Evolutionary conservation across 1,140 invertebrate species (phyloP), one percentile per base, ranked within the genome.

Genomic region (Orchesella cincta): DNA sequence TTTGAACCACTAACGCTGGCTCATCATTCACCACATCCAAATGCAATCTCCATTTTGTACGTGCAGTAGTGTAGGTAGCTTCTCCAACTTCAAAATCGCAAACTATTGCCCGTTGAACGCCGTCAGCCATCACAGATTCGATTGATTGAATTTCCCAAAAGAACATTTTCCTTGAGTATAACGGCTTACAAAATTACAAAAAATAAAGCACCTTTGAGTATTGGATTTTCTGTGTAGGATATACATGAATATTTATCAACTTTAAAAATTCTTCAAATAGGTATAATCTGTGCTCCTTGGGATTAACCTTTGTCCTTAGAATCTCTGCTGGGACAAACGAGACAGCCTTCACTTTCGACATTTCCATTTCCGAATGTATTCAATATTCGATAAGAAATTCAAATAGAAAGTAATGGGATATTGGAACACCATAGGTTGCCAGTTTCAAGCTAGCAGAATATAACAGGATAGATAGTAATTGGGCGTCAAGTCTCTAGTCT

Each of bases 71-170:
- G 12, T 62, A 5, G 62, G 62, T 3, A 31, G 62, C 8, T 1
- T 12, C 12, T 29, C 29, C 2, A 3, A 67, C 8, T 14, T 31
- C 62, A n/a, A 67, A 67, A 5, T 67, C 62, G 29, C 62, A 67
- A 8, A n/a, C 29, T 5, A 67, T 33, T 67, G 62, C 62, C 12
- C 62, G 26, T 33, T 67, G 62, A n/a, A 67, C 62, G n/a, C 62
- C 62, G 33, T 67, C 62, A 26, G 29, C 31, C 62, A 67, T 67
- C 8, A 67, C 29, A 8, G 62, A 31, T 33, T 67, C 62, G 26
- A 67, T 67, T 14, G 26, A 31, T 14, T 33, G 28, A 8, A 67
- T 67, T 33, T 67, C 62, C 62, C 62, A 67, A 67, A 67, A n/a
- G 28, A 67, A 33, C 26, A 29, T 67, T 33, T 33, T 29, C 14